Evolutionary conservation across 23 tunicate species (phyloP).

Genomic region (Trididemnum nubilum): DNA sequence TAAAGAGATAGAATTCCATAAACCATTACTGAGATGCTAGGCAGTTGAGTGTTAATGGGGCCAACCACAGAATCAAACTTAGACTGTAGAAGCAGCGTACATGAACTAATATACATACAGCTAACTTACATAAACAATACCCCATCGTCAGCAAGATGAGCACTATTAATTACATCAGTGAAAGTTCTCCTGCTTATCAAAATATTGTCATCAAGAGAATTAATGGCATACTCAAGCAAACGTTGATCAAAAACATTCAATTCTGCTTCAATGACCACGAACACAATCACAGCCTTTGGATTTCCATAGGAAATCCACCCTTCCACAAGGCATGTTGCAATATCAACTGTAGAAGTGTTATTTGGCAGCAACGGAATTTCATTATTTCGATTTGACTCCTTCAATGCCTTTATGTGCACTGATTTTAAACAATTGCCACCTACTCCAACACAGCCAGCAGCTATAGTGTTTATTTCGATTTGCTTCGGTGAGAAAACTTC

Average conservation of each 20-base stretch:
- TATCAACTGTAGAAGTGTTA: conserved; percentile 17
- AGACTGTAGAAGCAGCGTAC: too few species aligned
- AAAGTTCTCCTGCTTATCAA: conserved; percentile 43
- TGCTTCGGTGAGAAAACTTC: conserved; percentile 32
- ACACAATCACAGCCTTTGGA: conserved; percentile 58
- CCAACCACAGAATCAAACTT: too few species aligned
- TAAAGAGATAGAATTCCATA: too few species aligned
- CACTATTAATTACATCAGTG: conserved; percentile 1
- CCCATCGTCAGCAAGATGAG: conserved; percentile 29
- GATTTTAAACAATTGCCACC: conserved; percentile 41
- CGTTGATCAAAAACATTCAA: conserved; percentile 77
- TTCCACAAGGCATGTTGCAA: conserved; percentile 44
- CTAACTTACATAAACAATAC: conserved; percentile 54
- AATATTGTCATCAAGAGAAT: conserved; percentile 36
- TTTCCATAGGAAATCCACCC: conserved; percentile 68
- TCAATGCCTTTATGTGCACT: conserved; percentile 30
- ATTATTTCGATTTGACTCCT: background rate
- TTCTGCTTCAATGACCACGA: conserved; percentile 51
- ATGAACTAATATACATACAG: too few species aligned
- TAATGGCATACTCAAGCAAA: conserved; percentile 58
- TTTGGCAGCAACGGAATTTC: conserved; percentile 23
- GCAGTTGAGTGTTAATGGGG: too few species aligned
- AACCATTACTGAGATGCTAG: too few species aligned
- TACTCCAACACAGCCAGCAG: conserved; percentile 59
- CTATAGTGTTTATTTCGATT: conserved; percentile 77